Percentiles rank a stretch among this genome's conserved stretches.
Evolutionary conservation across 2,797 vertebrate genomes (phyloP).

Genomic region (Pyrocephalus nanus): DNA sequence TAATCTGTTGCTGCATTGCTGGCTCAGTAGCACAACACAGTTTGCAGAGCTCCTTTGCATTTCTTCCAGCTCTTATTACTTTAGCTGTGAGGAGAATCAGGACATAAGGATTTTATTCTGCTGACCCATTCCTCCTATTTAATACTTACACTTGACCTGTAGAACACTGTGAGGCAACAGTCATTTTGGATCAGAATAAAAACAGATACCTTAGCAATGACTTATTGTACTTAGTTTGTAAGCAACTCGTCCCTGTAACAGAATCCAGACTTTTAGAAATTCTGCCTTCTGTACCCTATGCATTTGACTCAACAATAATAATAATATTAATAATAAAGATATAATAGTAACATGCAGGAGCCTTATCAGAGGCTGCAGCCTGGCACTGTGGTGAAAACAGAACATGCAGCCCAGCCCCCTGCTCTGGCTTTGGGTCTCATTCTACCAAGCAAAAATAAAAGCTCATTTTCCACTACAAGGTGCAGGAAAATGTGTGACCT

Average conservation of each 20-base stretch:
- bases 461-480: not conserved
- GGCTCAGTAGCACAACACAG: not conserved
- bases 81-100: not conserved
- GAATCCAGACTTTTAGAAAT: not conserved
- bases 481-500: not conserved
- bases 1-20: not conserved
- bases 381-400: rapidly evolving
- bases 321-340: not conserved
- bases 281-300: not conserved
- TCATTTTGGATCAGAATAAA: not conserved
- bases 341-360: not conserved
- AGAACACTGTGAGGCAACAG: not conserved
- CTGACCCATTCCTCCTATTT: not conserved
- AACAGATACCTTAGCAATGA: not conserved
- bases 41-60: not conserved
- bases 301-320: not conserved
- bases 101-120: not conserved
- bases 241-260: not conserved
- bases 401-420: rapidly evolving
- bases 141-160: not conserved
- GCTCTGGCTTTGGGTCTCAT: not conserved
- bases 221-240: not conserved
- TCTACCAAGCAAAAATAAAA: not conserved
- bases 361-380: not conserved
- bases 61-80: not conserved